Conservation (phyloP, 2,888 invertebrate species). For the Cheilosia vernalis region DNA sequence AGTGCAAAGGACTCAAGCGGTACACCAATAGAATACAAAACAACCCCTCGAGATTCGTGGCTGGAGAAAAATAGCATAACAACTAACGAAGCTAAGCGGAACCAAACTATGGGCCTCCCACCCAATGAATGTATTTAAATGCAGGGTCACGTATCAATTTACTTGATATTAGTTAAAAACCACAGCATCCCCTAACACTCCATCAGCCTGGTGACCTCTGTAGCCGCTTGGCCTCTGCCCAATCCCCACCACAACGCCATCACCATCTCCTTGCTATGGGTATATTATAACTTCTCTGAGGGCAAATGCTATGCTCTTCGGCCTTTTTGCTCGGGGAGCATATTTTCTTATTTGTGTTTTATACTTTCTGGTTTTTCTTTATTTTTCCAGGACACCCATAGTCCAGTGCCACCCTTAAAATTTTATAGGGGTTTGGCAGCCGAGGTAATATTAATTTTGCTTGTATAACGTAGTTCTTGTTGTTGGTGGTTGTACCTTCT, state of each 20-base stretch:
- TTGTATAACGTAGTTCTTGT: constrained; percentile 35
- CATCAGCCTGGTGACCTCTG: constrained; percentile 52
- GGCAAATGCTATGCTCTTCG: constrained; percentile 72
- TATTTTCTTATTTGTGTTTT: constrained; percentile 73
- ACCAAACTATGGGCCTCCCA: constrained; percentile 46
- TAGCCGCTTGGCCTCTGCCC: constrained; percentile 30
- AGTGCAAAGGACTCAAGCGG: constrained; percentile 73
- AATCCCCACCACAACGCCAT: constrained; percentile 17
- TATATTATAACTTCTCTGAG: constrained; percentile 69
- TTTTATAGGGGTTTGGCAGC: constrained; percentile 17
- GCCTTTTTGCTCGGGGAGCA: constrained; percentile 71
- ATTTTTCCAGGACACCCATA: constrained; percentile 23
- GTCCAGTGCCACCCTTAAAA: constrained; percentile 40
- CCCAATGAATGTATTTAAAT: constrained; percentile 82
- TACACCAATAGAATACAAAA: constrained; percentile 66
- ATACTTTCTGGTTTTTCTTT: constrained; percentile 22
- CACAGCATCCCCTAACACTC: constrained; percentile 71
- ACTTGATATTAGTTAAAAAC: constrained; percentile 81
- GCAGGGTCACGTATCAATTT: constrained; percentile 82
- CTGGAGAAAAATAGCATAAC: constrained; percentile 37
- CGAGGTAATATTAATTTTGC: constrained; percentile 28
- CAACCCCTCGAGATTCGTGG: constrained; percentile 30
- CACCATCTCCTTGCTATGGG: neutral
- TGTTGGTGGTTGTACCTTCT: constrained; percentile 8
- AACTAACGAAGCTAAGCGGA: constrained; percentile 42